Conservation (phyloP, 1,140 invertebrate species). For the Laupala kohalensis region DNA sequence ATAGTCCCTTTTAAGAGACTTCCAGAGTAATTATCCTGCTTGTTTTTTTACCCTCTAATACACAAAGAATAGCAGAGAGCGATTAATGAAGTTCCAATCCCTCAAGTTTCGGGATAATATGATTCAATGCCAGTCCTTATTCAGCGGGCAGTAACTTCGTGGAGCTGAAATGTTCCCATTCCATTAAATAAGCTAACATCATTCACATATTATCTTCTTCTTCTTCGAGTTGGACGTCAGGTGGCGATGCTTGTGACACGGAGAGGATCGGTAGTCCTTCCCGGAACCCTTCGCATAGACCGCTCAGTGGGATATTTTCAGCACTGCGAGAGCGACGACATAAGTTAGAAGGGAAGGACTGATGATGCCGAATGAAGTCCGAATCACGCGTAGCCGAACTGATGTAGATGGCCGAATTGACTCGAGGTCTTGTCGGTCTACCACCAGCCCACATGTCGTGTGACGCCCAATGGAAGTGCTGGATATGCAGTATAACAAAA, state of each 20-base stretch:
- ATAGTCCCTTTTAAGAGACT: too few relatives aligned
- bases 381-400: slow-evolving; percentile 29
- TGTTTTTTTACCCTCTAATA: too few relatives aligned
- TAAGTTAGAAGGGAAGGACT: slow-evolving; percentile 60
- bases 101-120: too few relatives aligned
- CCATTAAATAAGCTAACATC: too few relatives aligned
- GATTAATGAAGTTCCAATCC: too few relatives aligned
- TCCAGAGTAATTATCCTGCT: too few relatives aligned
- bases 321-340: slow-evolving; percentile 60
- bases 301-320: slow-evolving; percentile 13
- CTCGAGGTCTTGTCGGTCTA: slow-evolving; percentile 16
- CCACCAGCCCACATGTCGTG: slow-evolving; percentile 17
- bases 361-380: slow-evolving; percentile 54
- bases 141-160: too few relatives aligned
- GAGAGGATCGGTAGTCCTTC: neutral
- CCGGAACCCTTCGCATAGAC: neutral
- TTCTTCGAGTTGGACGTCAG: neutral
- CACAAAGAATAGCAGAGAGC: too few relatives aligned
- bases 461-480: slow-evolving; percentile 13
- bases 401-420: slow-evolving; percentile 24
- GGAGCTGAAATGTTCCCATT: too few relatives aligned
- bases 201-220: too few relatives aligned
- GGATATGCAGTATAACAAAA: neutral
- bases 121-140: too few relatives aligned
- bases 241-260: neutral